phyloP scores from a whole-genome alignment of 2,888 invertebrate genomes.

The Teleogryllus oceanicus region DNA sequence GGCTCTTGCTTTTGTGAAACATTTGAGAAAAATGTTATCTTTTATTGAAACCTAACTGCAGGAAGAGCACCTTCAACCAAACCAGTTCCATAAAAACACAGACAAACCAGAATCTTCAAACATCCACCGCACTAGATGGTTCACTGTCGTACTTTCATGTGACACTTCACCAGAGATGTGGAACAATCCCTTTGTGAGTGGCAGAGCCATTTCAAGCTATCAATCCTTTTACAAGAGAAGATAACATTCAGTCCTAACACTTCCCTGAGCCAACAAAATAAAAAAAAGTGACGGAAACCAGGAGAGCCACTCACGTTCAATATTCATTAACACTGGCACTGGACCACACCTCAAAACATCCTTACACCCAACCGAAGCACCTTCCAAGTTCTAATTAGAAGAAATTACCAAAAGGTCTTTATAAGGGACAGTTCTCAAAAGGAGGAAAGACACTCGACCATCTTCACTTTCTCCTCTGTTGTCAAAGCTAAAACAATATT shows the following conservation, averaged over 20 bases:
- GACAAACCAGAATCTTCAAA: slow-evolving; percentile 27
- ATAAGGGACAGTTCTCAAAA: slow-evolving; percentile 8
- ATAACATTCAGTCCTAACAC: neutral
- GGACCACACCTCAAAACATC: neutral
- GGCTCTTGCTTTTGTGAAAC: too few relatives aligned
- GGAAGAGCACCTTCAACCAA: slow-evolving; percentile 24
- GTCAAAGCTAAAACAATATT: slow-evolving; percentile 25
- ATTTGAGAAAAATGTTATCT: neutral
- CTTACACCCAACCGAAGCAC: neutral
- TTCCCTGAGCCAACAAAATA: neutral
- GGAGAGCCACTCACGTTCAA: neutral
- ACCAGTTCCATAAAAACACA: slow-evolving; percentile 30
- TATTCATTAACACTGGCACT: neutral
- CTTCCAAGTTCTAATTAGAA: neutral
- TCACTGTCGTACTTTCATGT: slow-evolving; percentile 26
- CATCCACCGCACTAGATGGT: slow-evolving; percentile 26
- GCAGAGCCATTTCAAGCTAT: neutral
- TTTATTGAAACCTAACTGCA: neutral
- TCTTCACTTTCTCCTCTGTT: neutral
- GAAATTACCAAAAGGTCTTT: slow-evolving; percentile 2
- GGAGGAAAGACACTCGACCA: slow-evolving; percentile 18
- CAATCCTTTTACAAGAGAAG: neutral
- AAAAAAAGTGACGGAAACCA: neutral
- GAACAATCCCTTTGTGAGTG: neutral
- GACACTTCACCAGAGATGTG: slow-evolving; percentile 6